Base-by-base conservation (phyloP, 1,140 invertebrate species). In the Samia ricini region DNA sequence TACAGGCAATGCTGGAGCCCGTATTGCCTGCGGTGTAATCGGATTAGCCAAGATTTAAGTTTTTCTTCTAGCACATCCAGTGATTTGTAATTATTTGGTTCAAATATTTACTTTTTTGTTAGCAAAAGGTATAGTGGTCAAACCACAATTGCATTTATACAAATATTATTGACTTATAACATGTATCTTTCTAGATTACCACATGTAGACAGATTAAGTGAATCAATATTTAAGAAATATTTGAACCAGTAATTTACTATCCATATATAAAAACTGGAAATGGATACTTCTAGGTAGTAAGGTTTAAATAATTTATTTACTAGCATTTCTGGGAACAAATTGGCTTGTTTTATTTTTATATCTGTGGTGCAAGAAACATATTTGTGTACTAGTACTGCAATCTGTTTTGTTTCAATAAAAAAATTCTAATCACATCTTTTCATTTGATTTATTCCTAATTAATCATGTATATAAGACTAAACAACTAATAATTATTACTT, bases 21-120 rank as follows among this genome's bases (percentile, higher is more conserved):
- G 99, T 72, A 92, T 98, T 66, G 98, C 97, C 20, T 99, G 99
- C 86, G 98, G 98, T 61, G 97, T 99, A n/a, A 98, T 99, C 91
- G 99, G 98, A 36, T 92, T 98, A 60, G 91, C 94, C 42, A 94
- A 94, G 72, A 63, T 82, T 55, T 92, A 88, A 85, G 63, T n/a
- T 12, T 52, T 2, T 36, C 4, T 42, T 4, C 15, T n/a, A 42
- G 33, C 33, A 42, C 49, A 26, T 61, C 64, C 20, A 36, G 66
- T n/a, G n/a, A 21, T 71, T 66, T 8, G 3, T 4, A 4, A 42
- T 42, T 12, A 63, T 56, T 56, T 21, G 33, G 33, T 42, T 42
- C 33, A 42, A 42, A 42, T 42, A 42, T 42, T 42, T 42, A 15
- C 8, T 26, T 26, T 26, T 4, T 26, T 1, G 33, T 42, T 15